phyloP scores from a whole-genome alignment of 2,113 vertebrate genomes.

The Xiphorhynchus elegans region DNA sequence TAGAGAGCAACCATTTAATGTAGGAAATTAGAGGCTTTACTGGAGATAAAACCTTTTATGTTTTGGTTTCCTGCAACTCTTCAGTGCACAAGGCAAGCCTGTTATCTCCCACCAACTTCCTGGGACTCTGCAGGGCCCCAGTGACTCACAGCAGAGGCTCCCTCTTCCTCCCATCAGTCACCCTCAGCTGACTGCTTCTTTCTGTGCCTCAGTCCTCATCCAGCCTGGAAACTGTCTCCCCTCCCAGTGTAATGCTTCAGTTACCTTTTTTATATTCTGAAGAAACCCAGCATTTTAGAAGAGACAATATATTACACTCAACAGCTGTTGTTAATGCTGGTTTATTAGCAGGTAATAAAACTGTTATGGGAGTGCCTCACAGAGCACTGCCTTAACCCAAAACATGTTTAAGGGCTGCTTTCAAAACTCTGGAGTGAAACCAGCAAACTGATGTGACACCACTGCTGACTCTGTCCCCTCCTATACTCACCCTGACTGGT shows the following conservation, averaged over 20 bases:
- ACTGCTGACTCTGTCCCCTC: background rate
- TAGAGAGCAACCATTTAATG: background rate
- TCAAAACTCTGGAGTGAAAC: background rate
- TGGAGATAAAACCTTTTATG: background rate
- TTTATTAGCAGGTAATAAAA: constrained; percentile 2
- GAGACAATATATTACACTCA: background rate
- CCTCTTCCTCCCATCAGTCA: background rate
- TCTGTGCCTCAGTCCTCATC: background rate
- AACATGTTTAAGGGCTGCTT: background rate
- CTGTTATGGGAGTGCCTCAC: background rate
- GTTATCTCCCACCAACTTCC: background rate
- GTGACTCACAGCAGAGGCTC: background rate
- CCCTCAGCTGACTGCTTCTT: background rate
- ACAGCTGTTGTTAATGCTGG: background rate
- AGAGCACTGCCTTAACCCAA: background rate
- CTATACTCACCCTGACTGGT: background rate
- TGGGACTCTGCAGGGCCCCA: background rate
- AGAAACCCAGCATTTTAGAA: background rate
- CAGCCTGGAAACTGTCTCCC: background rate
- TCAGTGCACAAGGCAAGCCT: background rate
- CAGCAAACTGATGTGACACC: background rate
- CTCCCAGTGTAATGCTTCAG: background rate
- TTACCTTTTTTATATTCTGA: background rate
- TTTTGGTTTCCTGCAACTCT: background rate
- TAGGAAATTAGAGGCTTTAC: background rate